phyloP scores from a whole-genome alignment of 2,888 invertebrate species.

The Diabrotica balteata region DNA sequence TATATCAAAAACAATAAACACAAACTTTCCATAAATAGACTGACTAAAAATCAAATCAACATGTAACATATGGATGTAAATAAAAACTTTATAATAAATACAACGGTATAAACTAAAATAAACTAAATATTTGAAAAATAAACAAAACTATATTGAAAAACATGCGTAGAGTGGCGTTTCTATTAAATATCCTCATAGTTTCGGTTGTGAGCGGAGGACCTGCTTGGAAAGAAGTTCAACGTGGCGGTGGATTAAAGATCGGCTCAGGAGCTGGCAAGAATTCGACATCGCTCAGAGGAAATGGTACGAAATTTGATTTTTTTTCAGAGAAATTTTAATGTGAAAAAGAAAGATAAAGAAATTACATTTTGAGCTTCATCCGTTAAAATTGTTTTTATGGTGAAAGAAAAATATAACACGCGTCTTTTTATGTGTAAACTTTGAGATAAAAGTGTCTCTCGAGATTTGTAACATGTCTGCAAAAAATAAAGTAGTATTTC shows the following conservation, averaged over 20 bases:
- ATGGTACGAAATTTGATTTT: constrained; percentile 43
- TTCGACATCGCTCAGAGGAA: constrained; percentile 52
- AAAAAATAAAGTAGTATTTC: background rate
- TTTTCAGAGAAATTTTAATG: background rate
- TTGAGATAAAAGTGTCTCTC: too few relatives aligned
- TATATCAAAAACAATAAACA: too few relatives aligned
- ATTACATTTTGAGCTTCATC: background rate
- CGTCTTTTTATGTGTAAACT: too few relatives aligned
- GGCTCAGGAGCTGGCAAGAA: constrained; percentile 52
- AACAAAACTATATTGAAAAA: background rate
- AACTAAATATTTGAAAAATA: constrained; percentile 4
- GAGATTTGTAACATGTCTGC: too few relatives aligned
- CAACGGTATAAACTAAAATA: constrained; percentile 8
- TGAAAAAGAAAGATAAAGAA: constrained; percentile 9
- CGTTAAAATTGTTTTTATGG: background rate
- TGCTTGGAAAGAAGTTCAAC: constrained; percentile 58
- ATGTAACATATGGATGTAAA: too few relatives aligned
- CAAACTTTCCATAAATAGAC: too few relatives aligned
- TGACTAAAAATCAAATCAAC: too few relatives aligned
- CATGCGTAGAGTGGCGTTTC: constrained; percentile 54
- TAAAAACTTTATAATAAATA: too few relatives aligned
- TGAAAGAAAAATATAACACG: background rate
- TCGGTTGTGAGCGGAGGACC: constrained; percentile 58
- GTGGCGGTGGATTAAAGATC: constrained; percentile 57
- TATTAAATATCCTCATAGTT: constrained; percentile 55